phyloP scores from a whole-genome alignment of 2,797 vertebrate genomes.

The Brachyrhaphis roseni region DNA sequence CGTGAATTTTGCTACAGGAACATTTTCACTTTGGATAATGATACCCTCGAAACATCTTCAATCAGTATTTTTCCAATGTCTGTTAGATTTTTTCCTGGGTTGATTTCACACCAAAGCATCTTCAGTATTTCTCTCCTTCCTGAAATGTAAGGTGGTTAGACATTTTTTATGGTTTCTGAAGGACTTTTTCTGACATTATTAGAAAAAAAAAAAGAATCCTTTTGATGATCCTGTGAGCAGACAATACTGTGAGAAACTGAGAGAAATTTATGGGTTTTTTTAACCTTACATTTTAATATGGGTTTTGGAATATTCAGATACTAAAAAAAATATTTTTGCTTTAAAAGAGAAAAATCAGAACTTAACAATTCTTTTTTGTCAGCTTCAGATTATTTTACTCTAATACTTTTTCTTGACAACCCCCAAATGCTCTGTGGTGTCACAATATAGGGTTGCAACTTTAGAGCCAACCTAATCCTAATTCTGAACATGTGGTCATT shows the following conservation, averaged over 20 bases:
- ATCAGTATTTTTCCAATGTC: not conserved
- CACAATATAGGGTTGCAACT: not conserved
- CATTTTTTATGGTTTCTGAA: not conserved
- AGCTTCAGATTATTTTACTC: not conserved
- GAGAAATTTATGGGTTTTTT: not conserved
- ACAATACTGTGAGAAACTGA: not conserved
- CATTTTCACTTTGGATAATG: not conserved
- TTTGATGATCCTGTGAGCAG: not conserved
- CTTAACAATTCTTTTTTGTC: not conserved
- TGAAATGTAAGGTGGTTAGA: not conserved
- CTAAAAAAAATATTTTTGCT: not conserved
- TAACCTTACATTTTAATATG: not conserved
- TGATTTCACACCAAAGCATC: not conserved
- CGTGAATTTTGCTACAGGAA: not conserved
- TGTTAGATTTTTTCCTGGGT: not conserved
- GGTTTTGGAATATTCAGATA: not conserved
- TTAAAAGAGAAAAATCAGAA: not conserved
- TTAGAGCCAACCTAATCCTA: not conserved
- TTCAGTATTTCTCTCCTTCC: not conserved
- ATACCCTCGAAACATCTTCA: not conserved
- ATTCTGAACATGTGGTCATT: not conserved
- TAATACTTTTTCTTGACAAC: not conserved
- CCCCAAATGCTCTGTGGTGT: not conserved
- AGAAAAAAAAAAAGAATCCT: not conserved
- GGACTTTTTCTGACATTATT: not conserved